These are phyloP conservation scores for Climacteris rufus DNA, from an alignment of 2,113 vertebrate species.

Conservation along the genomic window DNA sequence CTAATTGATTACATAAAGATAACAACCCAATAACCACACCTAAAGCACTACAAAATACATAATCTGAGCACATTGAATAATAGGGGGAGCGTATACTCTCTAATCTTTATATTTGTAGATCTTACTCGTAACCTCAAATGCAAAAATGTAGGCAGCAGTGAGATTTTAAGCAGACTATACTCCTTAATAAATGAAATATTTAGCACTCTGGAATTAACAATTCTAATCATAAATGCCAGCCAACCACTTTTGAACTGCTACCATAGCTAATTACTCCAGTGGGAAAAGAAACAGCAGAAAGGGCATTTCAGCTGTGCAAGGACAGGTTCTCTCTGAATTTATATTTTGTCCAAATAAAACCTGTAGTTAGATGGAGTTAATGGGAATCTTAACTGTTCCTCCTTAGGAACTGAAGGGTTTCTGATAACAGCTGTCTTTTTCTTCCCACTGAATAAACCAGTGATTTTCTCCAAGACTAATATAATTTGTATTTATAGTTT, in stretches of 20 bases:
- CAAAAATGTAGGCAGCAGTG: not conserved
- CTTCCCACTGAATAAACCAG: not conserved
- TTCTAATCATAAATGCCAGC: conserved; percentile 49
- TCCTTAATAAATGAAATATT: not conserved
- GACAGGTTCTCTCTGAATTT: conserved; percentile 30
- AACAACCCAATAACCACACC: not conserved
- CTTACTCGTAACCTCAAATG: not conserved
- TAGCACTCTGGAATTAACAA: conserved; percentile 38
- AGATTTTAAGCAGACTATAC: not conserved
- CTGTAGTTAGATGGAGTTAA: not conserved
- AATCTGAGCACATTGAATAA: not conserved
- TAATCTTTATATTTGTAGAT: not conserved
- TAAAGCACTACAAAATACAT: not conserved
- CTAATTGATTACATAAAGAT: not conserved
- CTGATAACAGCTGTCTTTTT: not conserved
- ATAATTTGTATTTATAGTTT: not conserved
- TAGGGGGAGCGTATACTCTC: not conserved
- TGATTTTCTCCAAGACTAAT: not conserved
- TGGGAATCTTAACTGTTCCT: conserved; percentile 2
- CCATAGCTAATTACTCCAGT: conserved; percentile 45
- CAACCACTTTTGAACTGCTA: conserved; percentile 38
- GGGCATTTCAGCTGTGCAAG: conserved; percentile 22
- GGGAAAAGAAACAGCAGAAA: conserved; percentile 23
- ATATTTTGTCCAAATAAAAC: conserved; percentile 28
- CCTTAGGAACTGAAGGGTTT: not conserved